phyloP scores from a whole-genome alignment of 1,140 invertebrate species.

The Cecropterus lyciades region DNA sequence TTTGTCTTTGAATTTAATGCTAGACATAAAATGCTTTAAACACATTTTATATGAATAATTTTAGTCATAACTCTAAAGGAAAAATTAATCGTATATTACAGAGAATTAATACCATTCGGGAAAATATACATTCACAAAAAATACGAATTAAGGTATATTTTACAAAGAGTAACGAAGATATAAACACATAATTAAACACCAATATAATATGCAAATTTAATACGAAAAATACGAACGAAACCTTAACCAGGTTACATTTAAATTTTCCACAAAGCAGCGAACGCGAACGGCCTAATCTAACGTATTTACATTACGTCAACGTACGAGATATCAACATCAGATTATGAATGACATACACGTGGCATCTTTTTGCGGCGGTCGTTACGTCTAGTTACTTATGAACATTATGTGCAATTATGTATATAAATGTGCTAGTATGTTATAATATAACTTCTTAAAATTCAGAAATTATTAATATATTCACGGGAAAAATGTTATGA shows the following conservation, averaged over 20 bases:
- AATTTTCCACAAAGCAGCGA: constrained; percentile 14
- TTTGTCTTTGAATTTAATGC: too few relatives aligned
- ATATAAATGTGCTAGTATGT: background rate
- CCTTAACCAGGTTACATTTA: constrained; percentile 14
- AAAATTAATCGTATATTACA: too few relatives aligned
- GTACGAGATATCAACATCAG: constrained; percentile 53
- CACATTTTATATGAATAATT: too few relatives aligned
- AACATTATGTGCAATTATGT: constrained; percentile 32
- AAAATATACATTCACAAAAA: too few relatives aligned
- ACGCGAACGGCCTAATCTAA: constrained; percentile 39
- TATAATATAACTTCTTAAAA: background rate
- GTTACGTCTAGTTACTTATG: constrained; percentile 43
- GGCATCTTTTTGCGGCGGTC: constrained; percentile 57
- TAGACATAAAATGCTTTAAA: too few relatives aligned
- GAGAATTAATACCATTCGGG: too few relatives aligned
- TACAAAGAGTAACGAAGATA: background rate
- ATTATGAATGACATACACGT: constrained; percentile 75
- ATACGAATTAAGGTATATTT: too few relatives aligned
- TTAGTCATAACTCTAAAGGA: too few relatives aligned
- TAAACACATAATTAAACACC: background rate
- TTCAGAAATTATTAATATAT: background rate
- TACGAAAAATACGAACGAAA: background rate
- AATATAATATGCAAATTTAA: background rate
- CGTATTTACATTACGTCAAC: constrained; percentile 55
- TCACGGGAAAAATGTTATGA: background rate